phyloP scores from a whole-genome alignment of 92 coral and sea anemone genomes.

The Porites divaricata region DNA sequence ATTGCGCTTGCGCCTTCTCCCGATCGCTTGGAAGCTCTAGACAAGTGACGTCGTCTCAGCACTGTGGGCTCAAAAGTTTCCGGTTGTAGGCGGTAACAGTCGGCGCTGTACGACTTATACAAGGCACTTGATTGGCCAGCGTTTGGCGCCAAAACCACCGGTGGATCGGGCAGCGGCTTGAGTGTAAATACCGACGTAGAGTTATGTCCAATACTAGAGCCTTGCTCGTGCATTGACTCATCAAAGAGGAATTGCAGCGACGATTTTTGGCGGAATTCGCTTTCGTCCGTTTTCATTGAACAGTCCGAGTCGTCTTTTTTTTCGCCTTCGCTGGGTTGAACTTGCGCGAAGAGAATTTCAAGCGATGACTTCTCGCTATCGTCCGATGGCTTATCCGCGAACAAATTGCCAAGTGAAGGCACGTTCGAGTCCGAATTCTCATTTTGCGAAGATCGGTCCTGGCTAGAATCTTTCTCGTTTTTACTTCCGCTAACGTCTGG shows the following conservation, averaged over 20 bases:
- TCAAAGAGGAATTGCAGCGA: constrained; percentile 62
- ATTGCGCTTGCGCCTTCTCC: constrained; percentile 22
- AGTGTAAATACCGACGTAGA: constrained; percentile 28
- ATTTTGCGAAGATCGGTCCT: constrained; percentile 4
- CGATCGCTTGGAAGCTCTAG: constrained; percentile 77
- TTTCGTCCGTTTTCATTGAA: constrained; percentile 53
- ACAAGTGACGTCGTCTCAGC: constrained; percentile 56
- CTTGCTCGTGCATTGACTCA: constrained; percentile 31
- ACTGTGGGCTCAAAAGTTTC: constrained; percentile 29
- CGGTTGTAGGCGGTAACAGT: constrained; percentile 17
- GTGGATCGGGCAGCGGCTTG: constrained; percentile 15
- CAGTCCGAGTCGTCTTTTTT: constrained; percentile 28
- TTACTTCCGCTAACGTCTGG: neutral
- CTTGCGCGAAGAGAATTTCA: constrained; percentile 37
- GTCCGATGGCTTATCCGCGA: constrained; percentile 21
- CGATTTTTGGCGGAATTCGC: constrained; percentile 28
- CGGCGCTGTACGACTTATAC: constrained; percentile 37
- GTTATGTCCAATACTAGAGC: neutral
- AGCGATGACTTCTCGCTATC: constrained; percentile 45
- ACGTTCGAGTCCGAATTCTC: constrained; percentile 16
- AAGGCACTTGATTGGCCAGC: constrained; percentile 5
- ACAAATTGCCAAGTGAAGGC: constrained; percentile 15
- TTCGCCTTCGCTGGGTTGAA: constrained; percentile 19
- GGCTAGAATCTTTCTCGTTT: neutral
- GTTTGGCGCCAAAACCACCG: constrained; percentile 20